Base-by-base conservation (phyloP, 2,888 invertebrate genomes). In the Eupithecia exiguata region DNA sequence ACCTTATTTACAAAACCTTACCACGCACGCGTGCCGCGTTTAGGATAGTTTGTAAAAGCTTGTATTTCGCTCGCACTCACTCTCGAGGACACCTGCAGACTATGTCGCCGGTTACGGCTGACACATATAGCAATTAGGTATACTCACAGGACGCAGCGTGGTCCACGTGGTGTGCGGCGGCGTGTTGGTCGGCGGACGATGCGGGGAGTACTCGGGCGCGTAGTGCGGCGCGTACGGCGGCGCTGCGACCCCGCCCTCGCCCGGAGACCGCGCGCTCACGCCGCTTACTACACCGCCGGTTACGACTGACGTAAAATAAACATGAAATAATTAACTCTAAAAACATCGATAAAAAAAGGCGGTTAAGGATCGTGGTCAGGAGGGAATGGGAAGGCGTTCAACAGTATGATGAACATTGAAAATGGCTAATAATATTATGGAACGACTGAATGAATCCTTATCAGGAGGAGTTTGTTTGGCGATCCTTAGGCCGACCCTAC, bases 141-240 rank as follows among this genome's bases (percentile, higher is more conserved):
- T 53, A 53, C 40, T 82, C 43, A 89, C 89, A 63, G 89, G 87
- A n/a, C 89, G 85, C 63, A 89, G 82, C 53, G 93, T 93, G 81
- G 93, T 93, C 93, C 94, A 94, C 3, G 94, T 94, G 82, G 93
- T 94, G 85, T 91, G 91, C 74, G 94, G 94, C 79, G 94, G 91
- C 71, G 94, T 93, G 88, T 92, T 89, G 80, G 92, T 85, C 81
- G 91, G 89, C 68, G 77, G 75, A 12, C 93, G 91, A 84, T 93
- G 94, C 85, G 94, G 94, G 81, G 93, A 93, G 89, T 94, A 94
- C 71, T 93, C 93, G 72, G 92, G 91, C 83, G 93, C 91, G 88
- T 93, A 94, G 89, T 93, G 93, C 85, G 92, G 82, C 96, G 97
- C 78, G 96, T 96, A 90, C 72, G 88, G 82, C 40, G 88, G 87